Base-by-base conservation (phyloP, 2,797 vertebrate genomes). In the Tiaroga cobitis region DNA sequence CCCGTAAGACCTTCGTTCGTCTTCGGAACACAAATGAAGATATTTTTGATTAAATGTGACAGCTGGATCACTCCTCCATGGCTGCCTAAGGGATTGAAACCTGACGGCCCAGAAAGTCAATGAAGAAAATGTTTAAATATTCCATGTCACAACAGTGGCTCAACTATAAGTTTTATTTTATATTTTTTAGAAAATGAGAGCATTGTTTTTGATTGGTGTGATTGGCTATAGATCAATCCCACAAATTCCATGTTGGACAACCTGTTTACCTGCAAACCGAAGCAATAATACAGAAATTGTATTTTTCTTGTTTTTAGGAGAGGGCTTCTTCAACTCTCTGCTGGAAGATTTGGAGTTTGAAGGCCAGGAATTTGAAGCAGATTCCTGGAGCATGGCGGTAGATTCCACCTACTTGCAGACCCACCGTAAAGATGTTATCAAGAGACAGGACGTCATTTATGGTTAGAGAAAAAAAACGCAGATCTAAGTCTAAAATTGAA, bases 401-500 rank as follows among this genome's bases (percentile, higher is more conserved):
- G 97, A 98, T 15, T 94, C 92, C 85, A 86, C 90, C 75, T 98
- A 96, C 91, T 90, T 98, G 61, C 97, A 98, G 90, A 94, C 96
- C 59, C 97, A 97, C 79, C 95, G 95, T 85, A 97, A 97, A 92
- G 96, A 97, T 0, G 89, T 97, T 84, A 98, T 98, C 95, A 98
- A 98, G 86, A 94, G 97, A 46, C 97, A 98, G 92, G 97, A 98
- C 0, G 97, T 98, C 92, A 97, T 98, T 88, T 98, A 98, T 0
- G 97, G 97, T 98, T 90, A 92, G 90, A 51, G 54, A 32, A 29
- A 19, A 37, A 49, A 21, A 56, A 15, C 10, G 0, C 39, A 37
- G 18, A 63, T 32, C 26, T 63, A 26, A 61, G 16, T 73, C 54
- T 43, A 24, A 16, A 16, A 39, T 83, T 43, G 3, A 76, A 76